phyloP scores from a whole-genome alignment of 2,113 vertebrate species.

The Galbula dea region DNA sequence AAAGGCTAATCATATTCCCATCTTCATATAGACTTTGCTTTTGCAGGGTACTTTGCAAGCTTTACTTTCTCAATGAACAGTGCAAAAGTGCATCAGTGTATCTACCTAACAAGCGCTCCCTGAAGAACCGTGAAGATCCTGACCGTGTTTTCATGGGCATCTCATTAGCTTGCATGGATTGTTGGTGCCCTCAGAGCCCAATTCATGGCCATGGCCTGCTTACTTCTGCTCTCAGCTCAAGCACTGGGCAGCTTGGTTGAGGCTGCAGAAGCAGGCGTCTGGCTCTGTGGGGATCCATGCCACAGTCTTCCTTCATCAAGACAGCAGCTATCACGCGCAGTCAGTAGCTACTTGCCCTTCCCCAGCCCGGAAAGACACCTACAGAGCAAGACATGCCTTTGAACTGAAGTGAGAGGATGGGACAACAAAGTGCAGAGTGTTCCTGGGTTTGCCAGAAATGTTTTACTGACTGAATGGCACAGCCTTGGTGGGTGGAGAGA shows the following conservation, averaged over 20 bases:
- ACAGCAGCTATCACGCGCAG: accelerated
- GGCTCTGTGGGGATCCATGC: background rate
- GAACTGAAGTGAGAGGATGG: background rate
- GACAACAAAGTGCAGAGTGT: background rate
- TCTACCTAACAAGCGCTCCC: background rate
- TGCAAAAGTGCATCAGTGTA: background rate
- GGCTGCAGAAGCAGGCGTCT: background rate
- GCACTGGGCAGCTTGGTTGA: accelerated
- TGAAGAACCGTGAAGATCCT: background rate
- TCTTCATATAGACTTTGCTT: background rate
- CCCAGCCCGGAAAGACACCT: background rate
- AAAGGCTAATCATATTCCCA: background rate
- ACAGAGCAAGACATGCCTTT: background rate
- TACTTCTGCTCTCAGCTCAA: background rate
- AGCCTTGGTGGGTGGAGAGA: background rate
- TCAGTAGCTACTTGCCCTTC: background rate
- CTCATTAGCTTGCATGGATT: accelerated
- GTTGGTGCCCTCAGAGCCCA: background rate
- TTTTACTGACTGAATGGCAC: accelerated
- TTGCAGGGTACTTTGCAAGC: background rate
- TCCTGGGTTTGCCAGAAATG: background rate
- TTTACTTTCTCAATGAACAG: background rate
- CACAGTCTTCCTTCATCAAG: background rate
- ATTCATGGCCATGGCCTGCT: background rate
- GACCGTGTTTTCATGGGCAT: background rate